Conservation (phyloP, 1,140 invertebrate species). For the Brachionus manjavacas region DNA sequence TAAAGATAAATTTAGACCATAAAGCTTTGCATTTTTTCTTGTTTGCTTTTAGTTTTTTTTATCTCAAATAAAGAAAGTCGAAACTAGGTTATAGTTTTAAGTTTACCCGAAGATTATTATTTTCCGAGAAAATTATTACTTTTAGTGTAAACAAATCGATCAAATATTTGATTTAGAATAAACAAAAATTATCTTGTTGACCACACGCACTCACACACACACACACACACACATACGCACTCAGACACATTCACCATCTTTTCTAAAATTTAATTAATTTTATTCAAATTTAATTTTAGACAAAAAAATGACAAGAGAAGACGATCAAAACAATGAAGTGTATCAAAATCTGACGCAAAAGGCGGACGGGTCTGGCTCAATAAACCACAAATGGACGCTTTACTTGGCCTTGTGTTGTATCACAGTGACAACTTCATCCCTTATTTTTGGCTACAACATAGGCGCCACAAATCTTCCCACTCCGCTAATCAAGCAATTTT, state of each 20-base stretch:
- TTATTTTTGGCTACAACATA: conserved; percentile 32
- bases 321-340: conserved; percentile 29
- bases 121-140: not conserved
- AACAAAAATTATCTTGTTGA: not conserved
- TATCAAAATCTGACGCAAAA: conserved; percentile 35
- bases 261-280: not conserved
- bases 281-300: not conserved
- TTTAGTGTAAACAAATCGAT: not conserved
- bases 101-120: not conserved
- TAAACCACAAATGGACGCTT: conserved; percentile 25
- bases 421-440: not conserved
- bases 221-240: not conserved
- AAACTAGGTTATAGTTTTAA: not conserved
- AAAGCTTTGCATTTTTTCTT: not conserved
- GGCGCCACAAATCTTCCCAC: conserved; percentile 33
- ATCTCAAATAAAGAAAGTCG: not conserved
- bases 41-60: not conserved
- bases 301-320: conserved; percentile 24
- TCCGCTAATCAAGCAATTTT: conserved; percentile 3
- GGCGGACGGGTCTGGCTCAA: not conserved
- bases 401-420: conserved; percentile 19
- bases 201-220: no score
- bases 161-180: not conserved
- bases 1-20: not conserved
- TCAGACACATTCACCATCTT: not conserved